These are phyloP conservation scores for Andrena haemorrhoa DNA, from an alignment of 2,888 invertebrate genomes.

Conservation along the genomic window DNA sequence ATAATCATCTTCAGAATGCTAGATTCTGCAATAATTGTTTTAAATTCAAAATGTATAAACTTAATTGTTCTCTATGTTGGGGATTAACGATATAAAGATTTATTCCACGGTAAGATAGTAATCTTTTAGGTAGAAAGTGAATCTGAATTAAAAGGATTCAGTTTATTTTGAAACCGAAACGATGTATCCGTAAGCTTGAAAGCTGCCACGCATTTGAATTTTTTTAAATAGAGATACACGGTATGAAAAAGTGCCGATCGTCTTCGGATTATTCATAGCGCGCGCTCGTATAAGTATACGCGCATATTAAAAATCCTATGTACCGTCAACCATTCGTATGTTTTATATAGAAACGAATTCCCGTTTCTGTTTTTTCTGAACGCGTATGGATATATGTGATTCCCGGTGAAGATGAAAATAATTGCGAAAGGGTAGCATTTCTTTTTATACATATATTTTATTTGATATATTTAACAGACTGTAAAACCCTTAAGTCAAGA, in stretches of 20 bases:
- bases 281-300: constrained; percentile 16
- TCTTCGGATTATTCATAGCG: constrained; percentile 9
- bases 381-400: constrained; percentile 15
- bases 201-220: constrained; percentile 1
- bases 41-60: background rate
- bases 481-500: constrained; percentile 63
- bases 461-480: constrained; percentile 66
- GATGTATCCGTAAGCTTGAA: background rate
- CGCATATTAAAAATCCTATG: constrained; percentile 2
- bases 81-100: constrained; percentile 4
- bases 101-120: background rate
- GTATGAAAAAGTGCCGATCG: constrained; percentile 11
- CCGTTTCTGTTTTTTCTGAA: constrained; percentile 9
- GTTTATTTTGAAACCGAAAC: constrained; percentile 18
- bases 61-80: background rate
- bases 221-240: background rate
- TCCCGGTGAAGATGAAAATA: constrained; percentile 44
- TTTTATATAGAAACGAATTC: constrained; percentile 22
- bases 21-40: constrained; percentile 7
- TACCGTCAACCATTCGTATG: constrained; percentile 9
- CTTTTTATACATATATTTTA: constrained; percentile 63
- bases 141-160: constrained; percentile 6
- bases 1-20: background rate
- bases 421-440: constrained; percentile 32
- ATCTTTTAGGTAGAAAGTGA: constrained; percentile 21